These are phyloP conservation scores for Hippoglossus hippoglossus DNA, from an alignment of 2,797 vertebrate genomes.

Conservation along the genomic window DNA sequence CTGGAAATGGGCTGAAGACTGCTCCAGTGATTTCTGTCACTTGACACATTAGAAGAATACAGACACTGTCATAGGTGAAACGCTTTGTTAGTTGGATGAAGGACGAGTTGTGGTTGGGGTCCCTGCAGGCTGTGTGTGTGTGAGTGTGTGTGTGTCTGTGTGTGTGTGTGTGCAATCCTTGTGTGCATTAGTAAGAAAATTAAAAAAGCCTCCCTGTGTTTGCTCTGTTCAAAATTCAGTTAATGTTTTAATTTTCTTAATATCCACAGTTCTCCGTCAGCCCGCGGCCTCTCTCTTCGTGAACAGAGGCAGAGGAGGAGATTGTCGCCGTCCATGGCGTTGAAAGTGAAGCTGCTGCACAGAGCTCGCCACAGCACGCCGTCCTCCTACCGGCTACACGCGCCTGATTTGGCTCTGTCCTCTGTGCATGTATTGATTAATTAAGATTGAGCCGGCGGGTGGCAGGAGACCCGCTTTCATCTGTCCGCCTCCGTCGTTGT, in stretches of 20 bases:
- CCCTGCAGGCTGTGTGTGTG: neutral
- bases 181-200: neutral
- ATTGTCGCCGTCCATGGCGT: conserved; percentile 61
- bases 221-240: conserved; percentile 29
- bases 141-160: neutral
- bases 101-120: conserved; percentile 8
- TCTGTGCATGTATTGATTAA: conserved; percentile 66
- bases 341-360: conserved; percentile 39
- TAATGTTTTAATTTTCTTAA: conserved; percentile 48
- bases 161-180: neutral
- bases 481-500: conserved; percentile 33
- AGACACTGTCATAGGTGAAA: conserved; percentile 11
- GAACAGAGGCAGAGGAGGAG: neutral
- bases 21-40: conserved; percentile 51
- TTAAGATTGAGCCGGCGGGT: conserved; percentile 60
- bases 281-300: conserved; percentile 9
- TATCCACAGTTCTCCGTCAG: conserved; percentile 15
- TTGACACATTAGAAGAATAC: conserved; percentile 57
- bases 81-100: conserved; percentile 42
- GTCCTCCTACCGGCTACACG: conserved; percentile 28
- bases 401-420: conserved; percentile 34
- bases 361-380: conserved; percentile 14
- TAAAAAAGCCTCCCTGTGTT: conserved; percentile 35
- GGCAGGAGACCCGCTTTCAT: conserved; percentile 57
- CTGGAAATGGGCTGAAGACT: conserved; percentile 41